Evolutionary conservation across 1,140 invertebrate species (phyloP), one percentile per base, ranked within the genome.

Genomic region (Drosophila micromelanica): DNA sequence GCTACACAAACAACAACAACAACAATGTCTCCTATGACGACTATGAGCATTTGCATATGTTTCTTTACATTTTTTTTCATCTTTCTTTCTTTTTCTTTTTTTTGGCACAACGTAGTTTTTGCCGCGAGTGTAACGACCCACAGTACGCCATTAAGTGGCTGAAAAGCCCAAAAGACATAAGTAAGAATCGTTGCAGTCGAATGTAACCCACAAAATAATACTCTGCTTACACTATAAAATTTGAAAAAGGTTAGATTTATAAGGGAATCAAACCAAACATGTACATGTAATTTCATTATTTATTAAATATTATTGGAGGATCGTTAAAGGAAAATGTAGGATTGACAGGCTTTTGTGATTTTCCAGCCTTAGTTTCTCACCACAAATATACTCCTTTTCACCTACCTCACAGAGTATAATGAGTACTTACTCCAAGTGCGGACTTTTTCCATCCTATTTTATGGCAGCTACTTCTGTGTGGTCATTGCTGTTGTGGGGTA

Each of bases 121-220:
- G 60, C 48, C 45, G 42, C 23, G 80, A 76, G 81, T 72, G 76
- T 85, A 85, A 85, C 81, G 81, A 85, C 80, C 81, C 70, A 80
- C 11, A 76, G 67, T 78, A 62, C 38, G 75, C 46, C 64, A 71
- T 77, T 67, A 70, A 64, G 45, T 65, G 64, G 27, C 40, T 17
- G 13, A 57, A 57, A 20, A 32, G 40, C 20, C 11, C 4, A 57
- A 57, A 45, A 57, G 40, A 32, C 30, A 57, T 17, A 32, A 45
- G 40, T 57, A 1, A 11, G 8, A 51, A 35, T 7, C 32, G 5
- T 30, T 35, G 27, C 5, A 40, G 38, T 3, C 38, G 4, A 40
- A 13, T 40, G 8, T 27, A 15, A 9, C 30, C 12, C n/a, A 35
- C 48, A 15, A 11, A 11, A 7, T 8, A 27, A 35, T 51, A 51